Base-by-base conservation (phyloP, 2,888 invertebrate species). In the Stenolophus ochropezus region DNA sequence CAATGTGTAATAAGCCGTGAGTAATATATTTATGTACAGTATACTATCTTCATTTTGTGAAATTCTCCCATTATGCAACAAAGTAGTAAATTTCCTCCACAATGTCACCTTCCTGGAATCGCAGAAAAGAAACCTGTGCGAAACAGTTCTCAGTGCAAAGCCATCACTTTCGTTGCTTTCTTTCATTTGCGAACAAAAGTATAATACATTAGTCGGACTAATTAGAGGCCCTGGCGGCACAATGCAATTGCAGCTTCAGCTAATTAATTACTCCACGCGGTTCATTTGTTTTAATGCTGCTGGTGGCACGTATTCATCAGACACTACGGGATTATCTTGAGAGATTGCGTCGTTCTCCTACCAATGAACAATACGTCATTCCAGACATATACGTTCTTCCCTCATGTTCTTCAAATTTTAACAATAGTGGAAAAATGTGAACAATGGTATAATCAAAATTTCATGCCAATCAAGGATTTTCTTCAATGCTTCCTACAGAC, bases 181-280 rank as follows among this genome's bases (percentile, higher is more conserved):
- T 75, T 75, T 53, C 51, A 53, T 75, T 75, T 75, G 18, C 16
- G 53, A 75, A 75, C 75, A 75, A 75, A 75, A 75, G 75, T 51
- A 75, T 51, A 51, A 53, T 53, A 75, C 75, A 75, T 49, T 53
- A 21, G 53, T 53, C 53, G 21, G 51, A 61, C 27, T 53, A 53
- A 75, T 75, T 75, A 53, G 47, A 75, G 20, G n/a, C n/a, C 14
- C 51, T 53, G 25, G 25, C 61, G 61, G 61, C 25, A 61, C 61
- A 61, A 61, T 69, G 65, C 33, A 69, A 69, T 33, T 69, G 65
- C 18, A 69, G 65, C 49, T 73, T 53, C 25, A 42, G 18, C 53
- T 53, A 74, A 74, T 74, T 74, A 74, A 74, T 74, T 74, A 74
- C 20, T 14, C 21, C 14, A 21, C 11, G 23, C 27, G 11, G 16